These are phyloP conservation scores for Oscheius sp. DNA, from an alignment of 2,888 invertebrate species.

Conservation along the genomic window DNA sequence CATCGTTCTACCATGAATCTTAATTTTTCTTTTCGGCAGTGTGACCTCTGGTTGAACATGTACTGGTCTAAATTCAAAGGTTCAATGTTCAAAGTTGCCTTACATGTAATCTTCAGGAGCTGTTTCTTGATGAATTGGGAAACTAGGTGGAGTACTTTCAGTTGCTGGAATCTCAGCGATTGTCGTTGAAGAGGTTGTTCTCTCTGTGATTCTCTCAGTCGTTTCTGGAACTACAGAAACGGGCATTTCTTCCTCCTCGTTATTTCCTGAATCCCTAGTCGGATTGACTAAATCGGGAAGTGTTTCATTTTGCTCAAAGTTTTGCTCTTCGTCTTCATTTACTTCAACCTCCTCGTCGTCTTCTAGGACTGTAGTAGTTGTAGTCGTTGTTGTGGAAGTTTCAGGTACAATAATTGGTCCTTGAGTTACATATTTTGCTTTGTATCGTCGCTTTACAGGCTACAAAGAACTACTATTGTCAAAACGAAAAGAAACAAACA, in stretches of 20 bases:
- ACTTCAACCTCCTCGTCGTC: conserved; percentile 11
- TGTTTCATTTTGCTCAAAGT: neutral
- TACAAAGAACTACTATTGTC: neutral
- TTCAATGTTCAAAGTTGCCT: neutral
- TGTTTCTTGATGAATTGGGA: neutral
- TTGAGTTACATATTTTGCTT: conserved; percentile 6
- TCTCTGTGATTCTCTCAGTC: neutral
- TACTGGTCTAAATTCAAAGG: neutral
- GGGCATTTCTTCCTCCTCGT: neutral
- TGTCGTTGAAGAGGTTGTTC: neutral
- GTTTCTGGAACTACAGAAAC: neutral
- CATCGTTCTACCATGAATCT: conserved; percentile 4
- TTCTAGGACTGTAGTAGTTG: neutral
- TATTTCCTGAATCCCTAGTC: neutral
- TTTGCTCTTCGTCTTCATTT: neutral
- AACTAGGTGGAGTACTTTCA: neutral
- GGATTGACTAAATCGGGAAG: neutral
- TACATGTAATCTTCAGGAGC: neutral
- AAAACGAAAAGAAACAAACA: neutral
- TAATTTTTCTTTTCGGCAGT: neutral
- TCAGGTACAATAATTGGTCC: neutral
- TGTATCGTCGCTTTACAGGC: neutral
- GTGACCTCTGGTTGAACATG: neutral
- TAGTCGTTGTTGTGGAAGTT: conserved; percentile 17
- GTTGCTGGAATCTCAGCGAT: neutral